Base-by-base conservation (phyloP, 2,888 invertebrate genomes). In the Automeris io region DNA sequence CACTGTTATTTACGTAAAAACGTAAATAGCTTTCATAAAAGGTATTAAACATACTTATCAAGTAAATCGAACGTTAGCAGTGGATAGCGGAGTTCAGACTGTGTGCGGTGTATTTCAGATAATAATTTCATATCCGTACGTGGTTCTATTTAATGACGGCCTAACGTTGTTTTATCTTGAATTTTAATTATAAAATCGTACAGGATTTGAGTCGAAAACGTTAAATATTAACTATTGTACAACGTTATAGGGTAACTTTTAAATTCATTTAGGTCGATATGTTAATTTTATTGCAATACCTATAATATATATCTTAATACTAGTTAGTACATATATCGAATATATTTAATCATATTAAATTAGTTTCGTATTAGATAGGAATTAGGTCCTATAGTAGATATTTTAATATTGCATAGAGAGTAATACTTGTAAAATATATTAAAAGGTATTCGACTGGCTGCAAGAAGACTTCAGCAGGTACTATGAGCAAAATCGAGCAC, bases 401-500 rank as follows among this genome's bases (percentile, higher is more conserved):
- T n/a, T n/a, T n/a, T n/a, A n/a, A n/a, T n/a, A n/a, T n/a, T n/a
- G n/a, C n/a, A n/a, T n/a, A n/a, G n/a, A n/a, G n/a, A n/a, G n/a
- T n/a, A n/a, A n/a, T n/a, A n/a, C n/a, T n/a, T n/a, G 38, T 39
- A 26, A 32, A 33, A 9, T 31, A 11, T 22, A 23, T 37, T 8
- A 5, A 18, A 88, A 94, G 78, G 95, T 95, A 2, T 88, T 95
- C 39, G 93, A 94, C 61, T 97, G 96, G 96, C 87, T 96, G 18
- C 92, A 93, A 66, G 95, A 96, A 80, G 96, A 97, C 71, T 97
- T 96, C 76, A 90, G 88, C 44, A 88, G 95, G 18, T 90, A 93
- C 71, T 96, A 95, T 62, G 92, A 94, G 19, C 95, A 95, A 70
- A 96, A 96, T 71, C 89, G 93, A 45, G 95, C 96, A 1, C 95